A percentile compares a stretch with the other conserved stretches of the same genome.
Conservation (phyloP, 2,113 vertebrate genomes). For the Probosciger aterrimus region DNA sequence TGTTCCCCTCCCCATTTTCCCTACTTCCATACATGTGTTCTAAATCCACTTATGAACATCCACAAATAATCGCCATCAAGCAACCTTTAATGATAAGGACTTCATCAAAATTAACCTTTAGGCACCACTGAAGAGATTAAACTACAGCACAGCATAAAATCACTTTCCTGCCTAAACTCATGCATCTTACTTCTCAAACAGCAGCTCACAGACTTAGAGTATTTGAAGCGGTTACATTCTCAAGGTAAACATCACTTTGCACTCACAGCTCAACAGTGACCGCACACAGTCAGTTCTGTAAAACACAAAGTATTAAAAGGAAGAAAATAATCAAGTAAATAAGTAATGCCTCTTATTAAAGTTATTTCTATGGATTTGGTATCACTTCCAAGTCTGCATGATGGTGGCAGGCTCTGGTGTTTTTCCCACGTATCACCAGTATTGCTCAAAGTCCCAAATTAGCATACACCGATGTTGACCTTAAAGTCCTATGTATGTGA, state of each 20-base stretch:
- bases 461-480: neutral
- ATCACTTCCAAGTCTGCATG: neutral
- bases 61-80: neutral
- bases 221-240: neutral
- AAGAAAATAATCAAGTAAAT: neutral
- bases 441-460: neutral
- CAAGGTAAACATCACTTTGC: neutral
- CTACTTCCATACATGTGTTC: neutral
- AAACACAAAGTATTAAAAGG: neutral
- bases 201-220: neutral
- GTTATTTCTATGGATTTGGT: neutral
- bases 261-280: constrained; percentile 7
- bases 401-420: neutral
- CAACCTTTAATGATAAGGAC: neutral
- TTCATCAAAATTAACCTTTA: neutral
- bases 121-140: neutral
- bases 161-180: neutral
- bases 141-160: neutral
- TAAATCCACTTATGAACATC: neutral
- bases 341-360: neutral
- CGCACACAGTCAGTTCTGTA: neutral
- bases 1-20: neutral
- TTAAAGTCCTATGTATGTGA: neutral
- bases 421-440: neutral
- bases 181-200: neutral